Evolutionary conservation across 1,140 invertebrate genomes (phyloP), one percentile per base, ranked within the genome.

Genomic region (Nephotettix cincticeps): DNA sequence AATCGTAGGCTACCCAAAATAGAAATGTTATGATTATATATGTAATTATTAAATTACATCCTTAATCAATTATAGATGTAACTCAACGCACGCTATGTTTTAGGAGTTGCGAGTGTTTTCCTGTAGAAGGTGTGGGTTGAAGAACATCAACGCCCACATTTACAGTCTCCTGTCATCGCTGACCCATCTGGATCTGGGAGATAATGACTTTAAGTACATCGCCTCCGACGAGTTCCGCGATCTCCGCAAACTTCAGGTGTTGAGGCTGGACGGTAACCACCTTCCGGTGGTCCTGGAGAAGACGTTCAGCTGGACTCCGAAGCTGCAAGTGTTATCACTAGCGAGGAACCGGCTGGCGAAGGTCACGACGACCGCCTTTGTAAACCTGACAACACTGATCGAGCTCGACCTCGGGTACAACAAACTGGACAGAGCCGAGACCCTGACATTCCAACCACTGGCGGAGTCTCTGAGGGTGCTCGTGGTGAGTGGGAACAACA

Each of bases 151-250:
- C 81, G 88, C 88, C 9, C 88, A 90, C 77, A 85, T 92, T 74
- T 93, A 91, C 81, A 88, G 90, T 79, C 83, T 91, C 72, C 85
- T 91, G 71, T 84, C 89, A 70, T 86, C 86, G 74, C 80, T 92
- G 69, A 85, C 86, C 73, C 85, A 88, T 75, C 81, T 94, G 68
- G 91, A 93, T 81, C 83, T 94, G 74, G 89, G 91, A 45, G 83
- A 91, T 76, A 94, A 94, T 77, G 80, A 86, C 73, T 90, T 94
- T 75, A 90, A 91, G 80, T 91, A 91, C 80, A 80, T 94, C 56
- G 86, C 87, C 72, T 81, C 88, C 21, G 91, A 93, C 76, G 89
- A 90, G 76, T 91, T 92, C 76, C 84, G 84, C 70, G 88, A 89
- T 77, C 82, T 92, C 69, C 87, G 86, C 75, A 86, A 85, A 71